phyloP scores from a whole-genome alignment of 92 coral and sea anemone genomes.

The Epizoanthus stellaris region DNA sequence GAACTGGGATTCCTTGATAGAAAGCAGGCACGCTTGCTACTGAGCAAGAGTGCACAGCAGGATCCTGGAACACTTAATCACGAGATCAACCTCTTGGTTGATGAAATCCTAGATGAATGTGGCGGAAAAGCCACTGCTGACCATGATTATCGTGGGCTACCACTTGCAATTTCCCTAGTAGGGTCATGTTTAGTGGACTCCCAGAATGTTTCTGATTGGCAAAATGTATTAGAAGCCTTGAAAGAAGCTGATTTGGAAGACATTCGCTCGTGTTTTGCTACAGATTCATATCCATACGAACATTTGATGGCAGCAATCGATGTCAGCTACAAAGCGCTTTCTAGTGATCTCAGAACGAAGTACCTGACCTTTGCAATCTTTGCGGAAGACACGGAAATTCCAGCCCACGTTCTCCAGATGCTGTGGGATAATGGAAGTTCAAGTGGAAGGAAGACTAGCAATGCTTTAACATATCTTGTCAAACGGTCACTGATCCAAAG shows the following conservation, averaged over 20 bases:
- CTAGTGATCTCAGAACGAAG: conserved; percentile 31
- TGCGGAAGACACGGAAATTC: conserved; percentile 71
- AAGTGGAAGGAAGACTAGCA: conserved; percentile 47
- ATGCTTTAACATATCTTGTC: conserved; percentile 45
- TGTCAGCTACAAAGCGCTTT: conserved; percentile 60
- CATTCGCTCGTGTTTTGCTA: conserved; percentile 61
- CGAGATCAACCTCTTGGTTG: conserved; percentile 38
- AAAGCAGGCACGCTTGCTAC: conserved; percentile 58
- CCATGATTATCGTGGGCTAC: conserved; percentile 50
- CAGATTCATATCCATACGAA: conserved; percentile 65
- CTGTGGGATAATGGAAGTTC: conserved; percentile 44
- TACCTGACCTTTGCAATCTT: conserved; percentile 63
- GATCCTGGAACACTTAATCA: conserved; percentile 28
- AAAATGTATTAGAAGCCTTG: conserved; percentile 63
- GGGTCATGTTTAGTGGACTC: conserved; percentile 68
- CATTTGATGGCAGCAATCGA: conserved; percentile 69
- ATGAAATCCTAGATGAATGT: conserved; percentile 59
- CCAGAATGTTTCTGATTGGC: conserved; percentile 47
- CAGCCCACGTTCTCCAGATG: conserved; percentile 63
- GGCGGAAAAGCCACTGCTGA: conserved; percentile 34
- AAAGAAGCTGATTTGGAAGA: conserved; percentile 66
- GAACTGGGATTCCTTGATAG: conserved; percentile 59
- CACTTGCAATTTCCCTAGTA: conserved; percentile 63
- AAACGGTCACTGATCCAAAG: conserved; percentile 63
- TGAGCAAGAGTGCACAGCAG: conserved; percentile 51